phyloP scores from a whole-genome alignment of 2,113 vertebrate species.

The Cyanoliseus patagonus region DNA sequence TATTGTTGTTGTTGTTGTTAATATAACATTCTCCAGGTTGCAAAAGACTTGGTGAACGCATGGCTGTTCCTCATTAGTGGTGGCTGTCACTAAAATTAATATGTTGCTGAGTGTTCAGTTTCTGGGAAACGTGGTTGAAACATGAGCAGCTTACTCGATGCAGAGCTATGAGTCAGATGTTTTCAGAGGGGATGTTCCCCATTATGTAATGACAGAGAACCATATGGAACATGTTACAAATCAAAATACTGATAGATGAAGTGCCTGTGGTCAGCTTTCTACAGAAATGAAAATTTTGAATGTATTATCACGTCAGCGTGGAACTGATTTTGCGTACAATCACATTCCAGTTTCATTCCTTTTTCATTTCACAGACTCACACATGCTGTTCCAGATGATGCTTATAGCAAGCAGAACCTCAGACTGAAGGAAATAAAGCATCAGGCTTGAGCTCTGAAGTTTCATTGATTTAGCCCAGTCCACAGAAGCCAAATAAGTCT shows the following conservation, averaged over 20 bases:
- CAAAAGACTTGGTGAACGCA: conserved; percentile 24
- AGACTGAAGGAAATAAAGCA: conserved; percentile 36
- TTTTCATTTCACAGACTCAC: conserved; percentile 34
- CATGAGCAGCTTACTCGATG: conserved; percentile 50
- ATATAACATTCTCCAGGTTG: conserved; percentile 35
- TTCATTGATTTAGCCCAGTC: conserved; percentile 46
- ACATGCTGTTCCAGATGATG: conserved; percentile 40
- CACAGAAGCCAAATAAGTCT: conserved; percentile 46
- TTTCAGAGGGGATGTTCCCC: conserved; percentile 71
- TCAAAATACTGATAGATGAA: conserved; percentile 74
- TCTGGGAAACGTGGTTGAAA: conserved; percentile 75
- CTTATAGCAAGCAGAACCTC: background rate
- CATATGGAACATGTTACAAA: conserved; percentile 73
- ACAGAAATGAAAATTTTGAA: conserved; percentile 73
- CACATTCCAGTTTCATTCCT: conserved; percentile 65
- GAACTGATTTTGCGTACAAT: conserved; percentile 61
- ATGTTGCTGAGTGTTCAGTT: conserved; percentile 75
- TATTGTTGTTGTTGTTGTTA: background rate
- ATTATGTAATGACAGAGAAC: conserved; percentile 71
- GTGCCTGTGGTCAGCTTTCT: conserved; percentile 74
- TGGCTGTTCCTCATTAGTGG: conserved; percentile 73
- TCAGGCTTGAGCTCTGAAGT: conserved; percentile 36
- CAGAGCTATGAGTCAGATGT: conserved; percentile 62
- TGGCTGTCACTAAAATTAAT: conserved; percentile 73
- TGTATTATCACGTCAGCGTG: conserved; percentile 70